Conservation (phyloP, 37 sponge, comb jelly and placozoan species). For the Axinella damicornis region DNA sequence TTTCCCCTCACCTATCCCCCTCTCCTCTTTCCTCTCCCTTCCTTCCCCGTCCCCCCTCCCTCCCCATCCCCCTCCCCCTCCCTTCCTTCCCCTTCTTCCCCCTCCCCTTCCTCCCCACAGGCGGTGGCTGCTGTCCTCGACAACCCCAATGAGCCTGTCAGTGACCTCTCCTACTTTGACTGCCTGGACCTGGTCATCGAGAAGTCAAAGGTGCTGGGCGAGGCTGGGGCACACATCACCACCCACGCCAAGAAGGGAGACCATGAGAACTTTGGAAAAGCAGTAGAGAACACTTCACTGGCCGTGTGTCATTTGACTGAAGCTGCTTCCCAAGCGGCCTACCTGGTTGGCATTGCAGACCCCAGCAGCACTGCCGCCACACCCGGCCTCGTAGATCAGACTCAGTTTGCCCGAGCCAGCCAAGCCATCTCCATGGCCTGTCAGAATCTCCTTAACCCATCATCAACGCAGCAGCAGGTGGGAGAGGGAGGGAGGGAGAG, state of each 20-base stretch:
- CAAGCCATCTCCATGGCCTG: conserved; percentile 91
- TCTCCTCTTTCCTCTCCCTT: no score
- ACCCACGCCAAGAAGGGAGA: conserved; percentile 74
- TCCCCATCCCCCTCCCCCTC: no score
- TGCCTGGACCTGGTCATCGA: conserved; percentile 94
- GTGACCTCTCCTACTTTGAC: conserved; percentile 92
- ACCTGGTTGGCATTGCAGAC: conserved; percentile 95
- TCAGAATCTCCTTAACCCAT: conserved; percentile 77
- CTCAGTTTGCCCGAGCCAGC: conserved; percentile 84
- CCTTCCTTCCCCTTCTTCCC: background rate
- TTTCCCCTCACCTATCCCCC: no score
- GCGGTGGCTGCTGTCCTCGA: conserved; percentile 80
- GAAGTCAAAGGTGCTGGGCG: conserved; percentile 81
- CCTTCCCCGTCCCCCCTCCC: no score
- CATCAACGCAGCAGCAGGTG: conserved; percentile 82
- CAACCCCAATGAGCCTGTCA: conserved; percentile 93
- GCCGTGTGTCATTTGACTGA: conserved; percentile 83
- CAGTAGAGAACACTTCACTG: conserved; percentile 58
- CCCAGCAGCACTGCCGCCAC: conserved; percentile 87
- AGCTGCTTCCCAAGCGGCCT: conserved; percentile 90
- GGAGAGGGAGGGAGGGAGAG: no score
- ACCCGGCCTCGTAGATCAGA: conserved; percentile 90
- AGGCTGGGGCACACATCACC: conserved; percentile 73
- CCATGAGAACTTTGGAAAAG: conserved; percentile 66
- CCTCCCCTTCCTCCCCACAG: no score